These are phyloP conservation scores for Pseudomyrmex flavicornis DNA, from an alignment of 1,140 invertebrate species.

Conservation along the genomic window DNA sequence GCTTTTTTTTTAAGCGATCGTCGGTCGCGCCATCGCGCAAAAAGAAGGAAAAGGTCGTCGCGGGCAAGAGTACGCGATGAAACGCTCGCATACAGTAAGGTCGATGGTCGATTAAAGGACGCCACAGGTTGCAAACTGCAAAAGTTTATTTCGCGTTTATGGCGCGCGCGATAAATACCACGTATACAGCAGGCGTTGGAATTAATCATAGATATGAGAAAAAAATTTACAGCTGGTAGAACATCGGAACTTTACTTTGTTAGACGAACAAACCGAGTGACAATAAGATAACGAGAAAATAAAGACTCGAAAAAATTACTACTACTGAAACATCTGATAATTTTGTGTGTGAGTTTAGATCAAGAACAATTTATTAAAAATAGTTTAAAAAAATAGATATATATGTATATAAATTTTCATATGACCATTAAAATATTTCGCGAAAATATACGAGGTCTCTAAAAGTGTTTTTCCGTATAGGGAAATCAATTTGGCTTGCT, in stretches of 20 bases:
- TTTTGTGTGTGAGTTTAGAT: too few species aligned
- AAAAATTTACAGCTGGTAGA: conserved; percentile 16
- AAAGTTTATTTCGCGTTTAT: conserved; percentile 45
- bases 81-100: conserved; percentile 29
- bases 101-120: conserved; percentile 45
- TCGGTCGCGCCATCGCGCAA: conserved; percentile 27
- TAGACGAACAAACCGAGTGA: neutral
- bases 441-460: neutral
- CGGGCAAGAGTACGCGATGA: conserved; percentile 24
- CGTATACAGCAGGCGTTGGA: neutral
- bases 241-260: neutral
- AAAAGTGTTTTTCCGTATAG: neutral
- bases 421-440: too few species aligned
- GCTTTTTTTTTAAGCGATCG: conserved; percentile 22
- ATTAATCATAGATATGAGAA: neutral
- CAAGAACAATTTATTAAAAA: too few species aligned
- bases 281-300: neutral
- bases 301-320: too few species aligned
- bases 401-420: too few species aligned
- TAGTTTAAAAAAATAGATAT: too few species aligned
- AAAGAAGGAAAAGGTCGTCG: conserved; percentile 1
- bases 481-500: conserved; percentile 17
- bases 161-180: conserved; percentile 37
- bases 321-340: too few species aligned
- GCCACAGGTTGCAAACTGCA: conserved; percentile 56